These are phyloP conservation scores for Ceratosolen solmsi DNA, from an alignment of 1,140 invertebrate genomes.

Conservation along the genomic window DNA sequence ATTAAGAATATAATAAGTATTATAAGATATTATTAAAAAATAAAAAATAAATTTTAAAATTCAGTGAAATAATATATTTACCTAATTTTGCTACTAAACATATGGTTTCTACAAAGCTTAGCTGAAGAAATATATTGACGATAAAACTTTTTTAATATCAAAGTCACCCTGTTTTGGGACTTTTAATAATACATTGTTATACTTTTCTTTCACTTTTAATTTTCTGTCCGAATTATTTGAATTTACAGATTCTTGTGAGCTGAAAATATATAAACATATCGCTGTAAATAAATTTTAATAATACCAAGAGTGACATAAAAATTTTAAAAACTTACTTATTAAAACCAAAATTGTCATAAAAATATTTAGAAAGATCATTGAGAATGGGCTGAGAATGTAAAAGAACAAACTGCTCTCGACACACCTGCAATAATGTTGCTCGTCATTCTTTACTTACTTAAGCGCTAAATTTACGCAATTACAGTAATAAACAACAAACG, in stretches of 20 bases:
- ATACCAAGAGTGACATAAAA: background rate
- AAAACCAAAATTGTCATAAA: slow-evolving; percentile 79
- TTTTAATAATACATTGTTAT: slow-evolving; percentile 77
- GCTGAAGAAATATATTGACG: slow-evolving; percentile 90
- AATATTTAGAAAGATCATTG: slow-evolving; percentile 87
- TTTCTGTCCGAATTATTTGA: background rate
- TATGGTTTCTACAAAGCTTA: slow-evolving; percentile 57
- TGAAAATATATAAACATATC: background rate
- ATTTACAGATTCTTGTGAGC: background rate
- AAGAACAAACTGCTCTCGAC: slow-evolving; percentile 95
- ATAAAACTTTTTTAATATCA: slow-evolving; percentile 81
- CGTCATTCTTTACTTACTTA: background rate
- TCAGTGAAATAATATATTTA: slow-evolving; percentile 8
- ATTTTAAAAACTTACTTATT: slow-evolving; percentile 56
- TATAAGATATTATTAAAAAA: background rate
- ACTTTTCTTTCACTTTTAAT: slow-evolving; percentile 73
- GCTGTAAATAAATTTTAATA: background rate
- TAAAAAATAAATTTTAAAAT: background rate
- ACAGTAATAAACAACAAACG: background rate
- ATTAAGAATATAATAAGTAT: background rate
- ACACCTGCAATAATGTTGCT: slow-evolving; percentile 78
- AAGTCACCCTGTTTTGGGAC: slow-evolving; percentile 84
- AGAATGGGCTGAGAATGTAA: slow-evolving; percentile 95
- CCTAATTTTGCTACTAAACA: background rate
- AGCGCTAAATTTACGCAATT: background rate